A percentile compares a stretch with the other conserved stretches of the same genome.
Conservation (phyloP, 2,888 invertebrate genomes). For the Nemapogon koenigi region DNA sequence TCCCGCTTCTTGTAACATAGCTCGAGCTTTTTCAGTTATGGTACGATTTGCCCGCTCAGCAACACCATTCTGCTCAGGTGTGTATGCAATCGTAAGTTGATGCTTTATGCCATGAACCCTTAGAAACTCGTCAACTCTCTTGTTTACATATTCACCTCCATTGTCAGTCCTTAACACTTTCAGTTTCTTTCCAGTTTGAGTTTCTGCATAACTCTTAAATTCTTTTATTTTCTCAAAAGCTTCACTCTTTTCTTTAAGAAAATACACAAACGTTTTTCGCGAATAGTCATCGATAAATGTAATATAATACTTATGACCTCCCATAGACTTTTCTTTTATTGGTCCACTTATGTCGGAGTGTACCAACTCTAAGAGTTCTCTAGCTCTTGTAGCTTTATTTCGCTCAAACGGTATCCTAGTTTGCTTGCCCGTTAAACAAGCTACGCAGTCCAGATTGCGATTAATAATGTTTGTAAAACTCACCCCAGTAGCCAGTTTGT, state of each 20-base stretch:
- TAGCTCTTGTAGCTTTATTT: background rate
- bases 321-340: conserved; percentile 12
- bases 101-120: no score
- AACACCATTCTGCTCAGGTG: no score
- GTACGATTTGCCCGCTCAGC: no score
- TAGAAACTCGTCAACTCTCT: no score
- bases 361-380: conserved; percentile 9
- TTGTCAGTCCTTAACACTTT: no score
- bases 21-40: no score
- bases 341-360: conserved; percentile 17
- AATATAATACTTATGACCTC: conserved; percentile 14
- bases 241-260: conserved; percentile 16
- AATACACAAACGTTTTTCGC: conserved; percentile 10
- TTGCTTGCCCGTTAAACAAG: background rate
- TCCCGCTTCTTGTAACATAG: no score
- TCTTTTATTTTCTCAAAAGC: conserved; percentile 14
- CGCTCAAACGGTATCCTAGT: background rate
- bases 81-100: no score
- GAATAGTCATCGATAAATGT: conserved; percentile 17
- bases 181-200: no score
- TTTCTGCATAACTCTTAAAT: conserved; percentile 15
- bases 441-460: background rate
- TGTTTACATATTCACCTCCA: no score
- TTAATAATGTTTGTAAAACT: background rate
- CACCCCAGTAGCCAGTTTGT: conserved; percentile 1